Conservation (phyloP, 2,888 invertebrate genomes). For the Tolmerus cingulatus region DNA sequence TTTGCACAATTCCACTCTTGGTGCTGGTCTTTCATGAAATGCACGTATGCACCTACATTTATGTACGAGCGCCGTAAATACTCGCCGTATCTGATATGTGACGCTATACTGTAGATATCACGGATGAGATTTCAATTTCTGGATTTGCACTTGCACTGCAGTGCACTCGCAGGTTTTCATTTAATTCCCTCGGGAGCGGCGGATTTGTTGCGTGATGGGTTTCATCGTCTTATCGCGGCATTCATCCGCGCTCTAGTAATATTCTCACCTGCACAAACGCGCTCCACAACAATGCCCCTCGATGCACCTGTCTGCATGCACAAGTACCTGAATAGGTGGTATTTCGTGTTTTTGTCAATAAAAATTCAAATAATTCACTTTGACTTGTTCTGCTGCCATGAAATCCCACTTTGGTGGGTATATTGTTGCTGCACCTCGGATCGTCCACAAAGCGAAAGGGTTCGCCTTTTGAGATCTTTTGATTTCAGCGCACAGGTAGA, state of each 20-base stretch:
- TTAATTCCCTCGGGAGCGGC: constrained; percentile 20
- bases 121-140: constrained; percentile 7
- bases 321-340: neutral
- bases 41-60: no score
- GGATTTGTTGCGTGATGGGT: neutral
- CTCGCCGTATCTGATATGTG: neutral
- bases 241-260: constrained; percentile 28
- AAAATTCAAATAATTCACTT: constrained; percentile 38
- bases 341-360: constrained; percentile 25
- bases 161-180: constrained; percentile 42
- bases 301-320: constrained; percentile 15
- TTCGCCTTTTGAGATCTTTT: neutral
- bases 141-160: constrained; percentile 24
- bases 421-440: constrained; percentile 15
- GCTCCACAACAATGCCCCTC: constrained; percentile 7
- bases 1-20: neutral
- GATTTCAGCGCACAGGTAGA: neutral
- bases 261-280: constrained; percentile 23
- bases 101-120: neutral
- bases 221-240: constrained; percentile 23
- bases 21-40: neutral
- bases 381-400: neutral
- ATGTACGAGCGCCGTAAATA: neutral
- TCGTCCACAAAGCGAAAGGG: neutral
- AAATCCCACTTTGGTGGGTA: constrained; percentile 13